Evolutionary conservation across 1,140 invertebrate genomes (phyloP), one percentile per base, ranked within the genome.

Genomic region (Macrotrachela quadricornifera): DNA sequence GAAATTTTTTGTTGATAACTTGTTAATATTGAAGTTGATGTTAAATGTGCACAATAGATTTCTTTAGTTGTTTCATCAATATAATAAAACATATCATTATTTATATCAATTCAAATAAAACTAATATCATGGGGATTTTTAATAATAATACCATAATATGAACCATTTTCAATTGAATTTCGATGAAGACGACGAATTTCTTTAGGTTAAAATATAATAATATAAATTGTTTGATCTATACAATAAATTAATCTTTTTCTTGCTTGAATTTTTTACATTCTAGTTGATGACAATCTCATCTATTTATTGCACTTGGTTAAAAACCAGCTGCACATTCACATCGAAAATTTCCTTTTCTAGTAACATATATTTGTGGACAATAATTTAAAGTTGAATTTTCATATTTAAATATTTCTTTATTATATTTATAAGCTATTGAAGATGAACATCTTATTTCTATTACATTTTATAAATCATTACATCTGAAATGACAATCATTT

Each of bases 391-490:
- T 11, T 37, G 21, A 44, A 21, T 17, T 9, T 45, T 44, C 30
- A 40, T 41, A 51, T 51, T 41, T 30, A n/a, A 10, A 37, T 44
- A 38, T 45, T 16, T 15, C 21, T 51, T 51, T 51, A 16, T 37
- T 41, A 30, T 44, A 44, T 51, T 51, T 44, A 36, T 44, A 51
- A 13, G 41, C 49, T 18, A 17, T 41, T 38, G 44, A 30, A 38
- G 41, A 51, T 44, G 49, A 45, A n/a, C 49, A 51, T 44, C 44
- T 36, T 16, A 51, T 38, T 38, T 41, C 49, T 37, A 38, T 51
- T 0, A 18, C 16, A 51, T 51, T n/a, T 1, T 4, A 13, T 6
- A 51, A 37, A 37, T 51, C 30, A 37, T 38, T 36, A 36, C 49
- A 51, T 13, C 44, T 16, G 15, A 44, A 41, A 37, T 51, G 41